Evolutionary conservation across 1,140 invertebrate species (phyloP), one percentile per base, ranked within the genome.

Genomic region (Platyura marginata): DNA sequence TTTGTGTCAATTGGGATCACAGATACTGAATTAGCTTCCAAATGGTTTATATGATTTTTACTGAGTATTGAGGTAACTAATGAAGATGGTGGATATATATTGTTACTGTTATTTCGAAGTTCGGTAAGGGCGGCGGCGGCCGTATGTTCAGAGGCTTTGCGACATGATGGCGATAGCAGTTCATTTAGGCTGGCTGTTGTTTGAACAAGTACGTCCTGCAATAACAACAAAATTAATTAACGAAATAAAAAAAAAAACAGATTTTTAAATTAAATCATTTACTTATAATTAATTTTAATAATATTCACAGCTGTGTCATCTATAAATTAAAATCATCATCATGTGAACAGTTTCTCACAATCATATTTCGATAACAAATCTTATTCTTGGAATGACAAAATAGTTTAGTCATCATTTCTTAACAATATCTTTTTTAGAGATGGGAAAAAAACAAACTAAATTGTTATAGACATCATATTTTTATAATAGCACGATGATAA

Each of bases 91-190:
- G 43, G 33, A 10, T 10, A 21, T 44, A 25, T 22, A 36, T 36
- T 36, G 21, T 15, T 40, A 21, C 21, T 40, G 21, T 38, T 57
- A 44, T 54, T 58, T 45, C 59, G 55, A 16, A 61, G 43, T 49
- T 61, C 58, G 35, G 59, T 61, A 38, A 61, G 46, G 43, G 59
- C 59, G 29, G 53, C 57, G 19, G 59, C 59, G 40, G 59, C 59
- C 44, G 61, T 60, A 44, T 49, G 49, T 50, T 61, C 59, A 11
- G 36, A 44, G 16, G 22, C 16, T 38, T 40, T 21, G 8, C 21
- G 23, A 19, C 11, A 21, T 3, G 56, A 57, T 44, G 55, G 51
- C 21, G 56, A 55, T 40, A 38, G 42, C 5, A 39, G 15, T 25
- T 33, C 22, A 25, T 25, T 25, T 21, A 41, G 45, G 29, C 20